Evolutionary conservation across 2,113 vertebrate species (phyloP), one percentile per base, ranked within the genome.

Genomic region (Sorex fumeus): DNA sequence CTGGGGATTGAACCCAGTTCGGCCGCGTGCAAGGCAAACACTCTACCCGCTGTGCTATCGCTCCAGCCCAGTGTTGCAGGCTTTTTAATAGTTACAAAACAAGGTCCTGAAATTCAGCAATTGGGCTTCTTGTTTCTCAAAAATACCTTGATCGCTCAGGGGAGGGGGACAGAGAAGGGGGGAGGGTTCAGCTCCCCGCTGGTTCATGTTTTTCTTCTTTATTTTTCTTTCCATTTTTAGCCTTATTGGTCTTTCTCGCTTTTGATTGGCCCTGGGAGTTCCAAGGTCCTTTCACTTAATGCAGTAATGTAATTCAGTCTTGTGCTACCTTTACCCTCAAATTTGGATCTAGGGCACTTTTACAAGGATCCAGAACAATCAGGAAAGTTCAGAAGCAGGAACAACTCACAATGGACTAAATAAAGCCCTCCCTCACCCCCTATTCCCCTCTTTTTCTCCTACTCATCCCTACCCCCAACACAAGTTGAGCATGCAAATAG

Each of bases 171-270:
- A 78, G n/a, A n/a, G n/a, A n/a, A n/a, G 32, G 57, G 10, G 47
- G 47, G 47, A 2, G 47, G 6, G 47, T 10, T 50, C 9, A 50
- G 81, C 40, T 28, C 85, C 91, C 91, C 9, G 67, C 91, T 19
- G 81, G n/a, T n/a, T 9, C 81, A 47, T 4, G 45, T 66, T 93
- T 69, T 28, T 18, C 71, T 25, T 75, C 81, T 91, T 83, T 79
- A 79, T 71, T 93, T 92, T 92, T 27, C 72, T 87, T 91, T 76
- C 94, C 95, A 80, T 88, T 88, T 92, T 80, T 62, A 71, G 87
- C 86, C 92, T 87, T 30, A 9, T 64, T 34, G 43, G 80, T 88
- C 67, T 78, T 70, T 64, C 50, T 69, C 19, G 82, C 53, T 60
- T 81, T 87, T 47, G 82, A 90, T 32, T n/a, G 88, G 77, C 45